Base-by-base conservation (phyloP, 2,888 invertebrate species). In the Agrochola litura region DNA sequence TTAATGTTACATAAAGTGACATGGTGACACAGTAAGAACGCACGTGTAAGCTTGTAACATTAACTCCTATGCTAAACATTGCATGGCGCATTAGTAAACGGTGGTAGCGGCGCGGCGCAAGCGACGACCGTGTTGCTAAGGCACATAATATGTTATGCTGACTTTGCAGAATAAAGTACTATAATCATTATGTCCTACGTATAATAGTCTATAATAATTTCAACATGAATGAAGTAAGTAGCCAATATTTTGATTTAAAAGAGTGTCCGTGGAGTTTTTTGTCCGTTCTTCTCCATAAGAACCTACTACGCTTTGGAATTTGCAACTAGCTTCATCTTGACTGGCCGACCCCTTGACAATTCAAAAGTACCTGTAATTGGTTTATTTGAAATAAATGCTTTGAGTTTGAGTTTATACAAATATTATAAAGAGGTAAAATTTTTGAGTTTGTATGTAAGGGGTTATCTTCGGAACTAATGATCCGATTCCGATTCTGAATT, bases 41-140 rank as follows among this genome's bases (percentile, higher is more conserved):
- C 75, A 78, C 78, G 72, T 83, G 84, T 30, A 60, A 41, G 78
- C 63, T 70, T 86, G 88, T 88, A 88, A 85, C 80, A 74, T 77
- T 85, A 81, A 84, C 85, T 84, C 77, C 66, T 71, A 76, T 86
- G 76, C 80, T 83, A 78, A 86, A 84, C 63, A 86, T 86, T 86
- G 84, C 84, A 88, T 79, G 60, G 71, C 74, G 61, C 70, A 79
- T 88, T 84, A 74, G 75, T 86, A 79, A 86, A 76, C 77, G 71
- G 65, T 49, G 63, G 64, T 41, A 69, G 37, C 61, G 76, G 86
- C 37, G 25, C 61, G 76, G 86, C 37, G 43, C 75, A 84, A 84
- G 78, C 22, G 49, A 74, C 14, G 30, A 74, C 73, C 68, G 30
- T 14, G 10, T 19, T 64, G 52, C 56, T 56, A n/a, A 54, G 25